phyloP scores from a whole-genome alignment of 2,113 vertebrate species.

The Cyprinus carpio region DNA sequence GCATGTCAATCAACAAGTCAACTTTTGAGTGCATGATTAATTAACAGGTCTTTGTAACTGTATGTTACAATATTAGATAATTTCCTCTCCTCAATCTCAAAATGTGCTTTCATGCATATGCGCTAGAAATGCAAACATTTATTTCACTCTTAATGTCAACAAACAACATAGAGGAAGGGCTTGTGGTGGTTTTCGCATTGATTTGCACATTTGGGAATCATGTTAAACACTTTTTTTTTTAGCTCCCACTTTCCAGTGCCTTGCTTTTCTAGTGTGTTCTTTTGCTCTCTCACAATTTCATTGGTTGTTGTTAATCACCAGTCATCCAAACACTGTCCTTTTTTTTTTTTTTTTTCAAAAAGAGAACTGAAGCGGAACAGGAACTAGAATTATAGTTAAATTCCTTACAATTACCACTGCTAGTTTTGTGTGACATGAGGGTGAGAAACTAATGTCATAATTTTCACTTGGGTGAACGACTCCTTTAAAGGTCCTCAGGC shows the following conservation, averaged over 20 bases:
- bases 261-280: background rate
- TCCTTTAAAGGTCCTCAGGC: background rate
- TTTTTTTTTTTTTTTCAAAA: background rate
- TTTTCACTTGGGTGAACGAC: background rate
- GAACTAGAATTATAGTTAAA: background rate
- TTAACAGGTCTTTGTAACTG: no score
- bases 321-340: background rate
- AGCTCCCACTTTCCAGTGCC: background rate
- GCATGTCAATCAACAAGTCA: no score
- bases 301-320: no score
- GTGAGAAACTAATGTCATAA: slow-evolving; percentile 16
- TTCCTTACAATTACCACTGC: background rate
- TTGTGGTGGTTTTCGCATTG: background rate
- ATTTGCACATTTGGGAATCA: background rate
- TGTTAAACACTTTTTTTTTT: background rate
- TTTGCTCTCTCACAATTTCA: no score
- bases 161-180: background rate
- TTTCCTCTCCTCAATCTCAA: no score
- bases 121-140: background rate
- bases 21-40: no score
- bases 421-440: background rate
- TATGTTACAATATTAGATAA: no score
- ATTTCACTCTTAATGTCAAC: no score
- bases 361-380: background rate
- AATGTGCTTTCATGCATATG: no score